Evolutionary conservation across 2,797 vertebrate genomes (phyloP).

Genomic region (Tinamus major): DNA sequence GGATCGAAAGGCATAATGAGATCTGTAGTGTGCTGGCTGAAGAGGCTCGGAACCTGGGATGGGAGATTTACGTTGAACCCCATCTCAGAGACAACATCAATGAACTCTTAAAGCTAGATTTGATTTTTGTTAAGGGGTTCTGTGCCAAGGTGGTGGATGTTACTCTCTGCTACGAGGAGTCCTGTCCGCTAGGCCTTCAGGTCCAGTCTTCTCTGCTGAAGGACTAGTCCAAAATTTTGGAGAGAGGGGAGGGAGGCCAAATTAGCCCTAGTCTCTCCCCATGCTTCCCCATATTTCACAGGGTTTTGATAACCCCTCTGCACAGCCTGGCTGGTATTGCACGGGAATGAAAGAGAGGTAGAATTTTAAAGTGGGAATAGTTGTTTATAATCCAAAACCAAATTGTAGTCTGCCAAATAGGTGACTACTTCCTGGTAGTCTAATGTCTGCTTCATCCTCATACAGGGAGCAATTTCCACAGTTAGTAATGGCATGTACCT

Average conservation of each 20-base stretch:
- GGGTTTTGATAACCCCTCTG: not conserved
- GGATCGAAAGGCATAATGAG: too few species aligned
- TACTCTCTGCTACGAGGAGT: too few species aligned
- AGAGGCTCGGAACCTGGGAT: too few species aligned
- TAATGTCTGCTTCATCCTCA: not conserved
- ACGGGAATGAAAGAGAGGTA: not conserved
- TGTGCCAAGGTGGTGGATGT: too few species aligned
- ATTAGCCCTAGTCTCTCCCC: not conserved
- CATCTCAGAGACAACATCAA: too few species aligned
- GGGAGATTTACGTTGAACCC: too few species aligned
- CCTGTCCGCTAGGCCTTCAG: not conserved
- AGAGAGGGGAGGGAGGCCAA: not conserved
- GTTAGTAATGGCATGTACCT: not conserved
- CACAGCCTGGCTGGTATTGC: not conserved
- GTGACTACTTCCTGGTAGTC: not conserved
- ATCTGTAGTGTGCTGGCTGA: too few species aligned
- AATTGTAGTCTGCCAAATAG: not conserved
- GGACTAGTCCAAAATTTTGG: not conserved
- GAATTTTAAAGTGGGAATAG: not conserved
- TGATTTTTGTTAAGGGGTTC: too few species aligned
- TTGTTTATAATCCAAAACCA: not conserved
- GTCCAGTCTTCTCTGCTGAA: not conserved
- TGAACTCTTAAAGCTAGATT: too few species aligned
- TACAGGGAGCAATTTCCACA: not conserved
- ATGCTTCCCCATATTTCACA: not conserved